Evolutionary conservation across 2,113 vertebrate species (phyloP), one percentile per base, ranked within the genome.

Genomic region (Anser brachyrhynchus): DNA sequence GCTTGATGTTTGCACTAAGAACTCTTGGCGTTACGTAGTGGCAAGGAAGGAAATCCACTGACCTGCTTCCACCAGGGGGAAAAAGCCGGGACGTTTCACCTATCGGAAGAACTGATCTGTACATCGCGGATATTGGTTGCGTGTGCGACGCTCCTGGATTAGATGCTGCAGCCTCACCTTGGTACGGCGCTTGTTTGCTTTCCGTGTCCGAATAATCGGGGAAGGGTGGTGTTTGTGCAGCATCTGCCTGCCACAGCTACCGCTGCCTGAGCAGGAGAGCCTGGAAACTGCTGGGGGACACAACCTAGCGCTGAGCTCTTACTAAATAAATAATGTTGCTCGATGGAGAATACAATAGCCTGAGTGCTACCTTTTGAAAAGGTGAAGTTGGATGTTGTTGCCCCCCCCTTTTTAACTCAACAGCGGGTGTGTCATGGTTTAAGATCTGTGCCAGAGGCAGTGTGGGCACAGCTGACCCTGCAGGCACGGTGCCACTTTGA

Each of bases 201-300:
- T 61, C 31, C 3, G 0, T 5, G 25, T 22, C 31, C 13, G 37
- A 80, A 26, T 19, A 37, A 6, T 9, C 21, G 54, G 41, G 41
- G 83, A 37, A 1, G 0, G 1, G 43, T 11, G 39, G 28, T 0
- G 1, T 37, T 71, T 51, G 71, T 17, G 17, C 4, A 19, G 44
- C 0, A 3, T 66, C 76, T 57, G 71, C 58, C 37, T 77, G 57
- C 86, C 0, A 3, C 91, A 77, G 85, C 75, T 62, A 80, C 75
- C 2, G 8, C 51, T 3, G 3, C 15, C 21, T 6, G 44, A 46
- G 85, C 62, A 0, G 5, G 23, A 3, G 58, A 43, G 79, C 59
- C 20, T 15, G 49, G 82, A 57, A 78, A 20, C 64, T 77, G 82
- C 85, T 0, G 0, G 39, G 43, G 49, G 55, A 35, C 59, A 33